Evolutionary conservation across 2,888 invertebrate genomes (phyloP).

Genomic region (Thyatira batis): DNA sequence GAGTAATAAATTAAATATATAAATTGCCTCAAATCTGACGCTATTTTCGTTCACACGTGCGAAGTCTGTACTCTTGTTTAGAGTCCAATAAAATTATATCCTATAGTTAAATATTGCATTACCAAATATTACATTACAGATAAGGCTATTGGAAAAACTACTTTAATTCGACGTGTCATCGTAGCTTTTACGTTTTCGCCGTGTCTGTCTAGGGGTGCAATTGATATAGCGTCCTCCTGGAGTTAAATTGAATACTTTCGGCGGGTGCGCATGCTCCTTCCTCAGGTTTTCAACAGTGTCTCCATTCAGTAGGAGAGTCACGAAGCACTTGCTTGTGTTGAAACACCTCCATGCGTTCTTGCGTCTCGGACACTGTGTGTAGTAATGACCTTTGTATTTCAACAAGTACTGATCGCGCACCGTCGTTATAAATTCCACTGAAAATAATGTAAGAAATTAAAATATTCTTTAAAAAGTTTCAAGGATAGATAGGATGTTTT

Average conservation of each 20-base stretch:
- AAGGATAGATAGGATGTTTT: no score
- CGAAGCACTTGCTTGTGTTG: constrained; percentile 43
- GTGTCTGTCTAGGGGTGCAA: background rate
- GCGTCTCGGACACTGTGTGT: constrained; percentile 28
- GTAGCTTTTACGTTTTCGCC: background rate
- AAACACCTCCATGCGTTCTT: constrained; percentile 46
- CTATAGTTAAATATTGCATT: no score
- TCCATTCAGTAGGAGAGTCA: constrained; percentile 26
- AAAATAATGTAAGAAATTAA: constrained; percentile 10
- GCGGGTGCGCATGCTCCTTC: constrained; percentile 29
- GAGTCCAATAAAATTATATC: no score
- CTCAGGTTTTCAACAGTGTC: constrained; percentile 17
- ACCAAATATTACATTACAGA: background rate
- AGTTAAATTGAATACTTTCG: constrained; percentile 19
- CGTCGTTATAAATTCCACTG: constrained; percentile 38
- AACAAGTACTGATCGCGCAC: constrained; percentile 27
- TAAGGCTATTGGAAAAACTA: no score
- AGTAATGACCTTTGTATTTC: constrained; percentile 38
- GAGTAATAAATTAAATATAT: no score
- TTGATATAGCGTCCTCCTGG: constrained; percentile 17
- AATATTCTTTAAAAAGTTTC: background rate
- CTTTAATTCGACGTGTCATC: background rate
- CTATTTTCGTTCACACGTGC: no score
- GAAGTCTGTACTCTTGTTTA: no score
- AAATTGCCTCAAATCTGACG: no score